These are phyloP conservation scores for Plebejus melissa DNA, from an alignment of 2,888 invertebrate species.

Conservation along the genomic window DNA sequence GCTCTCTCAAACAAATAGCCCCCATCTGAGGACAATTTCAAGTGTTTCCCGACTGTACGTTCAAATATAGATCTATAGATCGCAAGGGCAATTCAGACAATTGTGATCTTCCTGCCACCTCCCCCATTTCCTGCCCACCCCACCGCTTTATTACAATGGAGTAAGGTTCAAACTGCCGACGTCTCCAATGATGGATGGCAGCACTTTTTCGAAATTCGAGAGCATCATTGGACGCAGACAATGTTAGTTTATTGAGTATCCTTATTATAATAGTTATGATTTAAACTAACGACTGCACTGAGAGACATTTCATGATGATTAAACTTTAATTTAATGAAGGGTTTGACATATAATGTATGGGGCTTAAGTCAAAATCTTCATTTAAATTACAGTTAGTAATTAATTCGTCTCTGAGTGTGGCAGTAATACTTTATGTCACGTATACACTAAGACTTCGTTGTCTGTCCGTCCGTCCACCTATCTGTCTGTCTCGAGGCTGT, in stretches of 20 bases:
- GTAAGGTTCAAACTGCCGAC: neutral
- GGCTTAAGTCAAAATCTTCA: too few species aligned
- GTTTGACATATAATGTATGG: too few species aligned
- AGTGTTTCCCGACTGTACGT: constrained; percentile 21
- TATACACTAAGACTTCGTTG: too few species aligned
- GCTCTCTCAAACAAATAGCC: neutral
- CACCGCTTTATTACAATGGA: constrained; percentile 37
- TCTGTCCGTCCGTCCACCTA: too few species aligned
- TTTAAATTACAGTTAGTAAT: too few species aligned
- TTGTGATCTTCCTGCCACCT: constrained; percentile 64
- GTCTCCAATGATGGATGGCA: constrained; percentile 7
- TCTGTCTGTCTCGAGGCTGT: too few species aligned
- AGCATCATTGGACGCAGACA: neutral
- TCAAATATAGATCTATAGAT: constrained; percentile 56
- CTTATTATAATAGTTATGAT: neutral
- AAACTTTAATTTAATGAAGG: too few species aligned
- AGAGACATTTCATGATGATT: too few species aligned
- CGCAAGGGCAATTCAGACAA: constrained; percentile 67
- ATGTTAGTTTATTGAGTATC: neutral
- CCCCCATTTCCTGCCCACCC: constrained; percentile 53
- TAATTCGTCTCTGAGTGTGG: too few species aligned
- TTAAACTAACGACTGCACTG: too few species aligned
- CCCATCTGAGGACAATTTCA: neutral
- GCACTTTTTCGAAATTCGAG: neutral
- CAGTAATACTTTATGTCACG: too few species aligned